These are phyloP conservation scores for Drosophila kikkawai DNA, from an alignment of 1,140 invertebrate genomes.

Conservation along the genomic window DNA sequence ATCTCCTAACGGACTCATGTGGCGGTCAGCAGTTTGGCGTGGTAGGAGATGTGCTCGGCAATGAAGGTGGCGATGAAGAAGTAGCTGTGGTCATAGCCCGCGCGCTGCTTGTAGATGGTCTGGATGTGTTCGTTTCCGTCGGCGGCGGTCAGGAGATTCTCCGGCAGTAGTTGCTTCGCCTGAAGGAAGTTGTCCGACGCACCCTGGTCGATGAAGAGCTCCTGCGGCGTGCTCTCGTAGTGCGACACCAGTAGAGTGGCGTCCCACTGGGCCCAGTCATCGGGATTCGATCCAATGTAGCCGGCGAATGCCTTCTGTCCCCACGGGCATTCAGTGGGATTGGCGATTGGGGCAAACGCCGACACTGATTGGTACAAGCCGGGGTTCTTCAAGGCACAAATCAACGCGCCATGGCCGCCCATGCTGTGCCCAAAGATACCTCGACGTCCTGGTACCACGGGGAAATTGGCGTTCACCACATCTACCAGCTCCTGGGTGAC, in stretches of 20 bases:
- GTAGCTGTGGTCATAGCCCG: slow-evolving; percentile 98
- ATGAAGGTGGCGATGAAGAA: slow-evolving; percentile 98
- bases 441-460: slow-evolving; percentile 87
- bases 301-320: slow-evolving; percentile 94
- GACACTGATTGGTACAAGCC: slow-evolving; percentile 95
- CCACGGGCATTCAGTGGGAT: slow-evolving; percentile 94
- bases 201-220: slow-evolving; percentile 96
- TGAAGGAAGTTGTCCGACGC: slow-evolving; percentile 93
- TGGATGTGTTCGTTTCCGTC: slow-evolving; percentile 90
- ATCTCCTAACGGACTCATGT: slow-evolving; percentile 8
- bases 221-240: slow-evolving; percentile 93
- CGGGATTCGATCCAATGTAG: slow-evolving; percentile 92
- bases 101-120: slow-evolving; percentile 91
- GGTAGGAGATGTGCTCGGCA: slow-evolving; percentile 96
- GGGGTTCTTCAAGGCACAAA: slow-evolving; percentile 96
- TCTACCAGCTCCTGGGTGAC: slow-evolving; percentile 95
- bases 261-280: slow-evolving; percentile 94
- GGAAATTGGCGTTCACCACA: slow-evolving; percentile 92
- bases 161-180: slow-evolving; percentile 92
- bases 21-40: slow-evolving; percentile 90
- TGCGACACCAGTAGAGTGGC: slow-evolving; percentile 92
- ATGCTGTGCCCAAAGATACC: slow-evolving; percentile 97
- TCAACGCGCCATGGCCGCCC: slow-evolving; percentile 98
- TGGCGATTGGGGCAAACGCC: slow-evolving; percentile 98
- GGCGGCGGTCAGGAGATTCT: slow-evolving; percentile 91